Conservation (phyloP, 1,140 invertebrate genomes). For the Hormaphis cornu region DNA sequence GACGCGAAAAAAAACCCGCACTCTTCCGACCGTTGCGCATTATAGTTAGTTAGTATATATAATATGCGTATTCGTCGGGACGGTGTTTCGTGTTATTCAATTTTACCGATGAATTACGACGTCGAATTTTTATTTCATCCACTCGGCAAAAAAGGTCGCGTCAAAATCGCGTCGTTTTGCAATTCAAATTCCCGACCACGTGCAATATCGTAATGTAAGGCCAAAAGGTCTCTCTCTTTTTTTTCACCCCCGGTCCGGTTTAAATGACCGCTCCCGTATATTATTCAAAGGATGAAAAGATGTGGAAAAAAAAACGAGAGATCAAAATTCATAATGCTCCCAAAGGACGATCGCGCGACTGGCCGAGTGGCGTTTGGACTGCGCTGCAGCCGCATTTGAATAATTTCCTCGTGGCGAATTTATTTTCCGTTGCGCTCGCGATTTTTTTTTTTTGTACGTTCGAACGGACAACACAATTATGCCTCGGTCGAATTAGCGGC, state of each 20-base stretch:
- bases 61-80: too few species aligned
- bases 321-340: constrained; percentile 13
- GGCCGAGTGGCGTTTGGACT: too few species aligned
- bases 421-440: too few species aligned
- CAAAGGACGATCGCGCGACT: too few species aligned
- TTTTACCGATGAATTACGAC: neutral
- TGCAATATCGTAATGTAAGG: neutral
- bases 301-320: neutral
- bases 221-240: neutral
- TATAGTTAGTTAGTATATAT: too few species aligned
- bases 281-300: neutral
- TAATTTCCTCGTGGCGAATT: too few species aligned
- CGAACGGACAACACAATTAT: too few species aligned
- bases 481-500: too few species aligned
- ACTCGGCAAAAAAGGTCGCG: neutral
- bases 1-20: too few species aligned
- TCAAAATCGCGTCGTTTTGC: constrained; percentile 5
- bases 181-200: neutral
- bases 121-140: neutral
- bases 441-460: too few species aligned
- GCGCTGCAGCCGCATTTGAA: constrained; percentile 1
- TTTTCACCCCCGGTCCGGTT: too few species aligned
- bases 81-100: neutral
- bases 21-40: too few species aligned
- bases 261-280: neutral